Conservation (phyloP, 2,797 vertebrate genomes). For the Rhabdophis nuchalis region DNA sequence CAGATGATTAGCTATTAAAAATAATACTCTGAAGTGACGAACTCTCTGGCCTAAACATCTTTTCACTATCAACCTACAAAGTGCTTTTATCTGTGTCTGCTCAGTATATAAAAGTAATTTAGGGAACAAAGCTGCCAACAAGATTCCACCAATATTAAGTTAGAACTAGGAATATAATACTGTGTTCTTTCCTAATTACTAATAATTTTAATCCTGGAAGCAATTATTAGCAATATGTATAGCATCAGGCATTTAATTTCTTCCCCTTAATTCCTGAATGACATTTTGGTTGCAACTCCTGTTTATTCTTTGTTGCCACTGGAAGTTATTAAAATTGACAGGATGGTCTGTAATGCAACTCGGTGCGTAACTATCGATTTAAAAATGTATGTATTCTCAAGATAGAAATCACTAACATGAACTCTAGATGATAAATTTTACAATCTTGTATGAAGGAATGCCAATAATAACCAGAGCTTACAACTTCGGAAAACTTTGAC, state of each 20-base stretch:
- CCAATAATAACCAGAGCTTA: conserved; percentile 3
- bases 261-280: conserved; percentile 15
- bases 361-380: conserved; percentile 3
- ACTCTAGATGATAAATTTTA: conserved; percentile 35
- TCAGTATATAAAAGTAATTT: not conserved
- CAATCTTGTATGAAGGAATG: conserved; percentile 8
- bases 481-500: not conserved
- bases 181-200: not conserved
- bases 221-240: conserved; percentile 29
- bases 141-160: not conserved
- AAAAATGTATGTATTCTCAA: conserved; percentile 27
- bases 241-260: conserved; percentile 33
- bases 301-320: conserved; percentile 21
- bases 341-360: conserved; percentile 6
- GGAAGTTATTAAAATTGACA: conserved; percentile 36
- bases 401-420: conserved; percentile 13
- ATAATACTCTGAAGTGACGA: conserved; percentile 21
- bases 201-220: not conserved
- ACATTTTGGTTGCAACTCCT: conserved; percentile 31
- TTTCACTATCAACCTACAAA: conserved; percentile 15
- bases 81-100: not conserved
- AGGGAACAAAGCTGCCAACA: not conserved
- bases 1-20: conserved; percentile 32
- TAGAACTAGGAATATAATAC: not conserved
- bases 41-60: conserved; percentile 35